Evolutionary conservation across 2,888 invertebrate species (phyloP).

Genomic region (Harpagoxenus sublaevis): DNA sequence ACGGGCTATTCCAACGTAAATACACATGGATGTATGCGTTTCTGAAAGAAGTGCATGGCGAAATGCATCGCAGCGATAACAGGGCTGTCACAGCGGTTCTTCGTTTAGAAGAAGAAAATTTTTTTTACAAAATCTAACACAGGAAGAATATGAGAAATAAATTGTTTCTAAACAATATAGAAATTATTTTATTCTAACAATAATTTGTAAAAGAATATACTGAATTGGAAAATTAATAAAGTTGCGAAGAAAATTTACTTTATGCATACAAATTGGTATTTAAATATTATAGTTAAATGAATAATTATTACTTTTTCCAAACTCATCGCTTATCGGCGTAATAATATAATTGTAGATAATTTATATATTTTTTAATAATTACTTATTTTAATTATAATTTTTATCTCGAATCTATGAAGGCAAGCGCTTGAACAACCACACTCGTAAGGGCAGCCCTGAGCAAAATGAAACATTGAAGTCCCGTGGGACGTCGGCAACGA

Average conservation of each 20-base stretch:
- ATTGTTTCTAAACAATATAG: not conserved
- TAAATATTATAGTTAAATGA: not conserved
- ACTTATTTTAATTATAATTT: not conserved
- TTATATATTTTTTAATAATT: not conserved
- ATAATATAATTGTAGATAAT: not conserved
- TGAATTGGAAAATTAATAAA: not conserved
- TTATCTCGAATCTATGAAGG: slow-evolving; percentile 16
- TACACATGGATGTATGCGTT: slow-evolving; percentile 12
- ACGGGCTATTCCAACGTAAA: slow-evolving; percentile 27
- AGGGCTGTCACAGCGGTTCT: not conserved
- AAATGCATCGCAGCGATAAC: not conserved
- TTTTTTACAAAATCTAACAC: not conserved
- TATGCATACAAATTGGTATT: not conserved
- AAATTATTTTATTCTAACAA: not conserved
- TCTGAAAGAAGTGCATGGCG: slow-evolving; percentile 33
- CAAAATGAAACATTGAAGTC: slow-evolving; percentile 53
- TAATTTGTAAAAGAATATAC: not conserved
- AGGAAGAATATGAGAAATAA: not conserved
- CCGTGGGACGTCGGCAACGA: slow-evolving; percentile 44
- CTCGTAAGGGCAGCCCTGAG: slow-evolving; percentile 28
- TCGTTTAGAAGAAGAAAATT: not conserved
- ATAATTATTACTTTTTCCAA: not conserved
- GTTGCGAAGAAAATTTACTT: not conserved
- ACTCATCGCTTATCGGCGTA: not conserved
- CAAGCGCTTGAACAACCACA: not conserved